Percentiles rank a stretch among this genome's conserved stretches.
These are phyloP conservation scores for Heliconius melpomene DNA, from an alignment of 1,140 invertebrate genomes.

Conservation along the genomic window DNA sequence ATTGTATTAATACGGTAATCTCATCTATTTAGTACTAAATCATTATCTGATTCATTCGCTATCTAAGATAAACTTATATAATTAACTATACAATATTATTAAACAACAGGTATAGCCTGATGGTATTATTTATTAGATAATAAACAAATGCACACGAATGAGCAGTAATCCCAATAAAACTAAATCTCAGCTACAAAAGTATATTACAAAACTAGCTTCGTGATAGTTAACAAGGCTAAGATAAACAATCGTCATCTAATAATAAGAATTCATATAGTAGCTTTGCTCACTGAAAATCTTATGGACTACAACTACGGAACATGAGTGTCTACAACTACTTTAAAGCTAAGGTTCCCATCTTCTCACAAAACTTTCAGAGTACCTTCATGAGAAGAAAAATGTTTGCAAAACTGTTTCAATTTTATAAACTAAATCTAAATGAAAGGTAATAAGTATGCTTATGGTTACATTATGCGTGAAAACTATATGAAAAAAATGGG, in stretches of 20 bases:
- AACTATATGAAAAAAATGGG: slow-evolving; percentile 55
- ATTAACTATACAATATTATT: slow-evolving; percentile 12
- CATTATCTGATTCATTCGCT: slow-evolving; percentile 26
- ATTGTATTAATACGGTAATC: background rate
- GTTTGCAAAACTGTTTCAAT: slow-evolving; percentile 80
- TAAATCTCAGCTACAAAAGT: slow-evolving; percentile 61
- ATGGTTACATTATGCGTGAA: slow-evolving; percentile 50
- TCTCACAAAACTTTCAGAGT: slow-evolving; percentile 81
- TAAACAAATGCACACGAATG: slow-evolving; percentile 49
- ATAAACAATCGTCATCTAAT: slow-evolving; percentile 69
- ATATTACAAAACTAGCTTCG: slow-evolving; percentile 70
- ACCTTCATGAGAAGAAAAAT: slow-evolving; percentile 81
- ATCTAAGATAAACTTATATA: slow-evolving; percentile 3
- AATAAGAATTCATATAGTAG: slow-evolving; percentile 55
- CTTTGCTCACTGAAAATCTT: slow-evolving; percentile 62
- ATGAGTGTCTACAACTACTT: slow-evolving; percentile 75
- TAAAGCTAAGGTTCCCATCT: slow-evolving; percentile 77
- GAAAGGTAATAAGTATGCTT: slow-evolving; percentile 61
- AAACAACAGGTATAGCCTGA: background rate
- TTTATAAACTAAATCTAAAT: slow-evolving; percentile 71
- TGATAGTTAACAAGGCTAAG: slow-evolving; percentile 55
- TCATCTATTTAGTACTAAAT: slow-evolving; percentile 1
- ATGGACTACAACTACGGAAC: slow-evolving; percentile 76
- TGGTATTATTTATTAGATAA: background rate
- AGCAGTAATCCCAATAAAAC: slow-evolving; percentile 59